Conservation (phyloP, 1,140 invertebrate species). For the Danaus melanippus region DNA sequence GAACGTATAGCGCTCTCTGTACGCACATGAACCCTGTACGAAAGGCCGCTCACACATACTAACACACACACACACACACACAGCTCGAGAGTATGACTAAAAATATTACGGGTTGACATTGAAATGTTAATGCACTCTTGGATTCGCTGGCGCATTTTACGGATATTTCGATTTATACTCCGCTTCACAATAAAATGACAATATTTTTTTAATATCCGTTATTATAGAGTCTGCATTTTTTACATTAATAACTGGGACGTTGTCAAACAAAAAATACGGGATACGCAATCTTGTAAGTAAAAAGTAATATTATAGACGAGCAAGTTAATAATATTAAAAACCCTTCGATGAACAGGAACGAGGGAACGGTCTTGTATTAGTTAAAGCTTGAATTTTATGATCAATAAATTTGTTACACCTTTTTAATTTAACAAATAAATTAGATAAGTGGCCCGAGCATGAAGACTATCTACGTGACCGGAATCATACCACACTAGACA, state of each 20-base stretch:
- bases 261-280: too few species aligned
- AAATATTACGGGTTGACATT: constrained; percentile 69
- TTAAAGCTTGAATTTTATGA: constrained; percentile 17
- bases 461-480: constrained; percentile 23
- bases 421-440: constrained; percentile 24
- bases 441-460: neutral
- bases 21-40: constrained; percentile 28
- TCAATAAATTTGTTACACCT: constrained; percentile 30
- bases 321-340: too few species aligned
- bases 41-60: constrained; percentile 52
- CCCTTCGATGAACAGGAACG: too few species aligned
- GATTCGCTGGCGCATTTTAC: constrained; percentile 47
- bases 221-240: constrained; percentile 15
- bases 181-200: constrained; percentile 34
- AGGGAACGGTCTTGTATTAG: neutral
- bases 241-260: too few species aligned
- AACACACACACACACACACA: too few species aligned
- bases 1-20: constrained; percentile 26
- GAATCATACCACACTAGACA: constrained; percentile 11
- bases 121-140: constrained; percentile 68
- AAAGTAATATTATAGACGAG: too few species aligned
- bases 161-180: constrained; percentile 39
- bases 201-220: constrained; percentile 21
- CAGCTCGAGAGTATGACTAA: constrained; percentile 44
- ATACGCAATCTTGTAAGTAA: too few species aligned